phyloP scores from a whole-genome alignment of 2,797 vertebrate genomes.

The Myotis findleyi region DNA sequence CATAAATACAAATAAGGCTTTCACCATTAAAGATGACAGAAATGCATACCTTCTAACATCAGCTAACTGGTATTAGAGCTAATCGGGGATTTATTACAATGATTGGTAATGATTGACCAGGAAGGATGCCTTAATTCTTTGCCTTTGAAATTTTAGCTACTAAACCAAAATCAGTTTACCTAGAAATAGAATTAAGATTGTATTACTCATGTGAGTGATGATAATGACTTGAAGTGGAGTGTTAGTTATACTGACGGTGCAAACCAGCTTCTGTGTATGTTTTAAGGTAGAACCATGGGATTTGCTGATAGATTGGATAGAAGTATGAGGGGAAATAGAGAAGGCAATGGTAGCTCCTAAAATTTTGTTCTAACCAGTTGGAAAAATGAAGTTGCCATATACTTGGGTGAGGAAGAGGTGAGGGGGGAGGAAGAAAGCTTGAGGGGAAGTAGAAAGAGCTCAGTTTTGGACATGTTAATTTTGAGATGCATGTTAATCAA shows the following conservation, averaged over 20 bases:
- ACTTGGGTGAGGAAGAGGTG: neutral
- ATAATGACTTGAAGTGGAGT: neutral
- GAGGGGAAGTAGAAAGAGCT: neutral
- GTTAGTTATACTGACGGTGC: neutral
- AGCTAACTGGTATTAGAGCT: neutral
- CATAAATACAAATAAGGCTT: neutral
- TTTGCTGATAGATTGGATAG: neutral
- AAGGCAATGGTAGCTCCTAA: neutral
- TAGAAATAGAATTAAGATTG: neutral
- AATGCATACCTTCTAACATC: neutral
- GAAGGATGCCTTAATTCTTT: slow-evolving; percentile 33
- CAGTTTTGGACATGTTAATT: neutral
- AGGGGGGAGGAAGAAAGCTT: neutral
- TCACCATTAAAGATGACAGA: slow-evolving; percentile 31
- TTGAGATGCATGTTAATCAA: neutral
- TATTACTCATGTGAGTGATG: neutral
- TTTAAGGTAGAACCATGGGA: neutral
- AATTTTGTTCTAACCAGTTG: neutral
- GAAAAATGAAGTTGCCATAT: slow-evolving; percentile 5
- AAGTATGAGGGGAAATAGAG: neutral
- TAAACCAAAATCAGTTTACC: neutral
- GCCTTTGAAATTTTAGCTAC: slow-evolving; percentile 27
- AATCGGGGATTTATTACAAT: slow-evolving; percentile 1
- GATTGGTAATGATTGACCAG: neutral
- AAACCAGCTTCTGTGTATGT: neutral